These are phyloP conservation scores for Ophiodon elongatus DNA, from an alignment of 2,113 vertebrate species.

Conservation along the genomic window DNA sequence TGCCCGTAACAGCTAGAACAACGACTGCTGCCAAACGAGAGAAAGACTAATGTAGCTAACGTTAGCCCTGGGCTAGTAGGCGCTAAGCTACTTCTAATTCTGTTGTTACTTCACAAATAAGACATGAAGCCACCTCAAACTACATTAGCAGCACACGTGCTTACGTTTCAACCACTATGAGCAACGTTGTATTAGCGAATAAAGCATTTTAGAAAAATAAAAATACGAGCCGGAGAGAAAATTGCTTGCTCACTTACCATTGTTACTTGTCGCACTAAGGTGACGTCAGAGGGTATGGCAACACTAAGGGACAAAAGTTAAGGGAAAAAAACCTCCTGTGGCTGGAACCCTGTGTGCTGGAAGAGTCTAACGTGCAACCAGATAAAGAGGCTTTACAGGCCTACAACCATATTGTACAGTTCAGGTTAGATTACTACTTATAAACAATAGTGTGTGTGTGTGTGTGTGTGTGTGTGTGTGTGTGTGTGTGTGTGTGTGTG, in stretches of 20 bases:
- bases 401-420: not conserved
- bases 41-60: slow-evolving; percentile 42
- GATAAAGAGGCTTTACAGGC: not conserved
- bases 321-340: not conserved
- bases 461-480: too few relatives aligned
- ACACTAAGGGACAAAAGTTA: slow-evolving; percentile 37
- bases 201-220: not conserved
- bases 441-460: not conserved
- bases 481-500: too few relatives aligned
- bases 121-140: fast-evolving
- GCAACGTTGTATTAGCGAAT: not conserved
- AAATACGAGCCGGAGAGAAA: slow-evolving; percentile 54
- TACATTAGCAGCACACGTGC: fast-evolving
- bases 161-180: fast-evolving
- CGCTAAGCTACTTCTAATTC: not conserved
- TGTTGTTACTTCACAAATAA: not conserved
- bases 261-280: slow-evolving; percentile 69
- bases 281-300: slow-evolving; percentile 74
- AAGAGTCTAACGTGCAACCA: not conserved
- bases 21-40: not conserved
- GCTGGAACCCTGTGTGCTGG: not conserved
- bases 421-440: not conserved
- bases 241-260: slow-evolving; percentile 87
- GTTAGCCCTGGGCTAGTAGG: slow-evolving; percentile 28
- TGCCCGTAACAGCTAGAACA: not conserved